Evolutionary conservation across 2,797 vertebrate species (phyloP), one percentile per base, ranked within the genome.

Genomic region (Enteromius thamalakanensis): DNA sequence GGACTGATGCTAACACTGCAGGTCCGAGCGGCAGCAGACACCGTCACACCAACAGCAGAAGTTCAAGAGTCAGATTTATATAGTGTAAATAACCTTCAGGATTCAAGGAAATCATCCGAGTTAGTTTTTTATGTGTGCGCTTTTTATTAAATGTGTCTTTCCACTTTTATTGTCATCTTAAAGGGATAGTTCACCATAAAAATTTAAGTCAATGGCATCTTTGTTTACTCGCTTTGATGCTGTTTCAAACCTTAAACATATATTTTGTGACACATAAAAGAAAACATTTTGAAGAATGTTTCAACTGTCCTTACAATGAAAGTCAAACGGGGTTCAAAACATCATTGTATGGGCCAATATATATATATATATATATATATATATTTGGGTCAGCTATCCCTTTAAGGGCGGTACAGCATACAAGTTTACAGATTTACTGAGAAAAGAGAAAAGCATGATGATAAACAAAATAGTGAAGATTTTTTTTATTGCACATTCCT

Each of bases 11-110:
- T 29, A 77, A 78, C 12, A 69, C 37, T 4, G 60, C 42, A 32
- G 80, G 76, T 47, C 37, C 1, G 49, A 79, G 68, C 37, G 83
- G 78, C 83, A 87, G 74, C 79, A 79, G 80, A 34, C 81, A 3
- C 6, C 34, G 19, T 9, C 62, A 77, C 23, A 34, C 26, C 9
- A 53, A 69, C 55, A 65, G 55, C 4, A 53, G 51, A 21, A 64
- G 58, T 49, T 49, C 58, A 12, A 77, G 81, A 70, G 34, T 49
- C n/a, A 69, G 64, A 76, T 23, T 15, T 40, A 51, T 19, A 64
- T 82, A 51, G 37, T 1, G 3, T 17, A 26, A 77, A 68, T 47
- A 53, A 1, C 26, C 3, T 77, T 14, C 42, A 53, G 49, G 8
- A 40, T 80, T 80, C 32, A 34, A 71, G 14, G 15, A 71, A 23